Evolutionary conservation across 2,113 vertebrate genomes (phyloP), one percentile per base, ranked within the genome.

Genomic region (Chionis minor): DNA sequence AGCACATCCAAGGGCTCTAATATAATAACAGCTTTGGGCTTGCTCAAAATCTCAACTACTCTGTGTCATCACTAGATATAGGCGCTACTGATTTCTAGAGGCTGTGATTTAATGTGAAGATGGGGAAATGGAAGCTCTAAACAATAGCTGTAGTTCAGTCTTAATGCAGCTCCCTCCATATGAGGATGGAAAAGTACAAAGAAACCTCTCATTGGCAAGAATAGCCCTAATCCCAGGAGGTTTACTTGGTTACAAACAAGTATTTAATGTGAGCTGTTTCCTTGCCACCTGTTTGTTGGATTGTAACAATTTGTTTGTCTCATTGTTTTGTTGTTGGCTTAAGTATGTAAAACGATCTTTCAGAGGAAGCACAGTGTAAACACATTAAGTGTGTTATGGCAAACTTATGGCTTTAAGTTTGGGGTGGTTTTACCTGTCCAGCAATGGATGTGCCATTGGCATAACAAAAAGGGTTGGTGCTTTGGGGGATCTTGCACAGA

Each of bases 151-250:
- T 42, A 15, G 67, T n/a, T 47, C 10, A 6, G 30, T 16, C 33
- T 77, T 54, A 52, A 54, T 35, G 94, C 73, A 63, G 70, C 40
- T 96, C 56, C 14, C 74, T 14, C 45, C 18, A 19, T 22, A 10
- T 3, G 22, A 61, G 67, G 65, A 42, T 4, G 8, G 75, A 74
- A 96, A 96, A 94, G 88, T 66, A 79, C 75, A 71, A 72, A 69
- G 81, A n/a, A 85, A 84, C 78, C 91, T 40, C 83, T 90, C 79
- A 8, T 66, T 65, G 82, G 67, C 73, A 90, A 82, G 44, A 97
- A 88, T 71, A 92, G 38, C 17, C 63, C 83, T 33, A 90, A 90
- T 94, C 62, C 83, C 71, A 23, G 72, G 78, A 70, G 92, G 51
- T 59, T 74, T 58, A 38, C 67, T 86, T 23, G 35, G 45, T 54